Evolutionary conservation across 2,113 vertebrate genomes (phyloP).

Genomic region (Scytalopus superciliaris): DNA sequence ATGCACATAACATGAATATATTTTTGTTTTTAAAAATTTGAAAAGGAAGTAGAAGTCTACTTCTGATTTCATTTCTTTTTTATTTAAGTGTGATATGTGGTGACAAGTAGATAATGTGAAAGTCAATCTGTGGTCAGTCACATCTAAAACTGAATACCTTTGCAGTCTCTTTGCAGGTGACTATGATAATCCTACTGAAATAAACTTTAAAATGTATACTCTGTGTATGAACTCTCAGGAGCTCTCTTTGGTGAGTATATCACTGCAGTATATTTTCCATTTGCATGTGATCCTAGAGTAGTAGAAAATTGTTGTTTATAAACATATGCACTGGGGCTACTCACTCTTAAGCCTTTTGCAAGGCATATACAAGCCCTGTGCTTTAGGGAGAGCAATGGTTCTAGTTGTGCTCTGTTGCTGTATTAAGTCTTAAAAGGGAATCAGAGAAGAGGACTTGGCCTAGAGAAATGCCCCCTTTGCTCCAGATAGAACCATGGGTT

Average conservation of each 20-base stretch:
- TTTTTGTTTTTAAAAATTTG: constrained; percentile 6
- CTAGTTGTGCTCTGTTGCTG: background rate
- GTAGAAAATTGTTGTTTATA: background rate
- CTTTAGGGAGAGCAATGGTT: background rate
- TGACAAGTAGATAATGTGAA: constrained; percentile 58
- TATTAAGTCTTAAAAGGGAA: background rate
- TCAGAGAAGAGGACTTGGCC: background rate
- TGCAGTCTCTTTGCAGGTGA: background rate
- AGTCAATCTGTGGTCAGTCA: constrained; percentile 54
- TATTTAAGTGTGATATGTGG: background rate
- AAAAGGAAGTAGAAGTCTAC: background rate
- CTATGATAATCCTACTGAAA: background rate
- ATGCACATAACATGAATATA: background rate
- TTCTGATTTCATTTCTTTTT: background rate
- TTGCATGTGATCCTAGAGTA: background rate
- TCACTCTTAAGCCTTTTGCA: background rate
- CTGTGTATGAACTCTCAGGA: background rate
- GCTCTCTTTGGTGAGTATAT: background rate
- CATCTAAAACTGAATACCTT: constrained; percentile 32
- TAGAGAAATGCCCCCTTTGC: background rate
- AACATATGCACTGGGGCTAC: background rate
- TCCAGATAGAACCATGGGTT: background rate
- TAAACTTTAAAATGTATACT: background rate
- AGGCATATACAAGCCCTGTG: background rate
- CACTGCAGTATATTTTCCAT: background rate